Evolutionary conservation across 2,113 vertebrate genomes (phyloP), one percentile per base, ranked within the genome.

Genomic region (Rallus limicola): DNA sequence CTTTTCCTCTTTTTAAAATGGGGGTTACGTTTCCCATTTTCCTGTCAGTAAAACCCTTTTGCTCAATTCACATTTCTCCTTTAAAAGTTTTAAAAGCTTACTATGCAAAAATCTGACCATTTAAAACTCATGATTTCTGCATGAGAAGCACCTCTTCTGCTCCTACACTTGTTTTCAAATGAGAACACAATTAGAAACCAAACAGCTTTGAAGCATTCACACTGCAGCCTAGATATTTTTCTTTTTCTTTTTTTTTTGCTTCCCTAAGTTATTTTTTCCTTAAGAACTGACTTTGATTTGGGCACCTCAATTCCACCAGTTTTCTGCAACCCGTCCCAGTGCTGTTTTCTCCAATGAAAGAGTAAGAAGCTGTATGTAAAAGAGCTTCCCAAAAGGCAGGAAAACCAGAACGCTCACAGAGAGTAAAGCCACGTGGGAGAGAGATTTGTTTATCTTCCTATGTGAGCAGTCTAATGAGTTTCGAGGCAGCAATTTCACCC

Each of bases 381-480:
- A 86, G 20, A 88, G 60, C 15, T 75, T 75, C 60, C 55, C 8
- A 7, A 72, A 86, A 86, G 9, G 74, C 55, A 90, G 69, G 82
- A 91, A 96, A 94, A 74, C 17, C 75, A 71, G 70, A 94, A 90
- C 21, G 44, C 70, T 58, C 60, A 58, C 15, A 46, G 7, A 59
- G 21, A 17, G 3, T 19, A 64, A 93, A 81, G 65, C 14, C 40
- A 11, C 9, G 20, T 64, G 36, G 62, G 86, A 92, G 69, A 96
- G 56, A 76, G 75, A 91, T 69, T 62, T 84, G 62, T 94, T 86
- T 91, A 77, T 67, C 86, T 95, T 62, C n/a, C 79, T 82, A 59
- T 33, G 29, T 26, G 80, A 96, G 81, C 79, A 82, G 58, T 13
- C 36, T 28, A 34, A 76, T 16, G 48, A 68, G 55, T 78, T 96